Conservation (phyloP, 2,113 vertebrate genomes). For the Eira barbara region DNA sequence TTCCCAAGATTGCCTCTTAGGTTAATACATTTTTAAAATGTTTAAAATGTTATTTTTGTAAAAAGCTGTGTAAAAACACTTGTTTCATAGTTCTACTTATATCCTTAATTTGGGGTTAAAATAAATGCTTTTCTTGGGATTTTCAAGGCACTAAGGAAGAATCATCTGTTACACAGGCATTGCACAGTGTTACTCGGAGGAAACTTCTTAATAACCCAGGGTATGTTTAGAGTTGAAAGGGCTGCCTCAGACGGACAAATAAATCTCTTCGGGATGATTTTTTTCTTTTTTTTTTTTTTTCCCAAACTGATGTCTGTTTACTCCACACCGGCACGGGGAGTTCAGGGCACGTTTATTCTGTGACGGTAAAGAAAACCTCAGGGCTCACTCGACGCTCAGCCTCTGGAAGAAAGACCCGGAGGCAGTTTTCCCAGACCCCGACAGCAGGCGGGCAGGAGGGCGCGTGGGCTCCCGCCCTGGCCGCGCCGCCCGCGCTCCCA, state of each 20-base stretch:
- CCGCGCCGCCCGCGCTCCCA: neutral
- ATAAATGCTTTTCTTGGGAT: neutral
- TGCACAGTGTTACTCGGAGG: neutral
- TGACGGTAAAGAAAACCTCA: neutral
- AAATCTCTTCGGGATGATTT: neutral
- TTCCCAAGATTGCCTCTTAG: neutral
- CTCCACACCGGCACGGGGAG: neutral
- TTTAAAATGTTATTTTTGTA: neutral
- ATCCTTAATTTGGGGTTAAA: neutral
- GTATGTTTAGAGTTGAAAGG: neutral
- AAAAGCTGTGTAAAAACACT: neutral
- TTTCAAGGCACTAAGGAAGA: neutral
- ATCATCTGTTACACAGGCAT: neutral
- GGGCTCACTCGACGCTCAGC: neutral
- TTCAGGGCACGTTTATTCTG: neutral
- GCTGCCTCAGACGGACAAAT: neutral
- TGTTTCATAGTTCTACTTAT: neutral
- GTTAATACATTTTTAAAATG: neutral
- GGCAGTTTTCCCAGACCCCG: neutral
- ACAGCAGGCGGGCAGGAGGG: accelerated
- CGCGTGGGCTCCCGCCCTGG: neutral
- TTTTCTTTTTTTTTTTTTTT: neutral
- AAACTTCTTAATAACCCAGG: neutral
- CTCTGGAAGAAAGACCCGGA: neutral
- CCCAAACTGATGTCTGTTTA: neutral